phyloP scores from a whole-genome alignment of 2,113 vertebrate species.

The Acrocephalus kingi region DNA sequence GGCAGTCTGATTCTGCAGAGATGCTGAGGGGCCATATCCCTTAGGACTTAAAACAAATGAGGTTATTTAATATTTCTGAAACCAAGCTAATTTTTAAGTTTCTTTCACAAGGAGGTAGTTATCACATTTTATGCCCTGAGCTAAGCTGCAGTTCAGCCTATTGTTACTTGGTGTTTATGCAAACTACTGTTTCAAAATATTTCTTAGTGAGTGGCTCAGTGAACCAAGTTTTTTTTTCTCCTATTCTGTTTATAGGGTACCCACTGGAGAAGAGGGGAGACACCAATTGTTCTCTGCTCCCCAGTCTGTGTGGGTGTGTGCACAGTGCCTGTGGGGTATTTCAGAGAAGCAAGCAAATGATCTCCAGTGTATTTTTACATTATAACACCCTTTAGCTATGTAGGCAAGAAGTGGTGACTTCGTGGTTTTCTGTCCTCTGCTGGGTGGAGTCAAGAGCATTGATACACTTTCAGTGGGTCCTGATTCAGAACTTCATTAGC shows the following conservation, averaged over 20 bases:
- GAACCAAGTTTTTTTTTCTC: not conserved
- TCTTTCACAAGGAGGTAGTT: not conserved
- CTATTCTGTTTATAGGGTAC: not conserved
- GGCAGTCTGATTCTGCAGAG: not conserved
- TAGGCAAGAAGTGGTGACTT: not conserved
- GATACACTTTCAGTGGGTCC: not conserved
- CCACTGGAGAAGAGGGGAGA: not conserved
- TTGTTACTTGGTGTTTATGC: conserved; percentile 3
- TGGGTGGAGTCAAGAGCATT: not conserved
- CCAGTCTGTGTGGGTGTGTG: not conserved
- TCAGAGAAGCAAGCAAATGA: not conserved
- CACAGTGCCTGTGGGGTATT: not conserved
- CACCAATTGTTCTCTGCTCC: not conserved
- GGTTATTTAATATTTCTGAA: not conserved
- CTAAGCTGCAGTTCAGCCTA: not conserved
- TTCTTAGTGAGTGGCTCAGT: not conserved
- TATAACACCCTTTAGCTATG: not conserved
- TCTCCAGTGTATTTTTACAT: not conserved
- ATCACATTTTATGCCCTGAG: not conserved
- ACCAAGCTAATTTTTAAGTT: not conserved
- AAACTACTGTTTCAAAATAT: not conserved
- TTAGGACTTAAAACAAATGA: not conserved
- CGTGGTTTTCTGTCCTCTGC: not conserved
- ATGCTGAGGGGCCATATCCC: not conserved
- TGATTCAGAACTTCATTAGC: not conserved